Conservation (phyloP, 2,888 invertebrate genomes). For the Schrankia costaestrigalis region DNA sequence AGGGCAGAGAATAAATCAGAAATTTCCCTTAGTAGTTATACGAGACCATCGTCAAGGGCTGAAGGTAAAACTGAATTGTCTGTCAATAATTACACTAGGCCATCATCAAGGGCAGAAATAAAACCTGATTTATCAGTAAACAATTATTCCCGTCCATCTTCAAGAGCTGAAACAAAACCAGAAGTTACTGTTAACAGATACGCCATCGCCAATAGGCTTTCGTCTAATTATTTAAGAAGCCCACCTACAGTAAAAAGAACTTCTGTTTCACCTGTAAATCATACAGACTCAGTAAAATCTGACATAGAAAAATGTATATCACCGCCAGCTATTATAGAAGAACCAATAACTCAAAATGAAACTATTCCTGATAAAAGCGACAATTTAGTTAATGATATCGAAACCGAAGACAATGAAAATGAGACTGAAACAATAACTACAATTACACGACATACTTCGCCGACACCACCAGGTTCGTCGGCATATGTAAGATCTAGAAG, state of each 20-base stretch:
- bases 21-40: conserved; percentile 39
- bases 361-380: conserved; percentile 26
- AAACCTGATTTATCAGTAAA: conserved; percentile 47
- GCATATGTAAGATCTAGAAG: conserved; percentile 83
- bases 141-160: conserved; percentile 49
- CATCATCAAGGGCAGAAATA: conserved; percentile 50
- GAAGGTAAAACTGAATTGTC: conserved; percentile 54
- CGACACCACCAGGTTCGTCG: conserved; percentile 85
- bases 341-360: conserved; percentile 32
- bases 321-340: conserved; percentile 37
- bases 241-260: conserved; percentile 62
- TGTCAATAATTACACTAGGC: conserved; percentile 51
- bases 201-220: conserved; percentile 64
- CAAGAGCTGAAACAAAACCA: conserved; percentile 55
- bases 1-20: conserved; percentile 58
- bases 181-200: conserved; percentile 55
- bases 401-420: conserved; percentile 38
- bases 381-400: conserved; percentile 22
- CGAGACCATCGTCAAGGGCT: conserved; percentile 51
- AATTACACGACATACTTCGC: conserved; percentile 89
- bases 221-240: conserved; percentile 67
- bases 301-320: conserved; percentile 46
- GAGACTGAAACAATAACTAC: conserved; percentile 80
- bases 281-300: conserved; percentile 42
- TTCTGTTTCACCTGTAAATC: conserved; percentile 61